Base-by-base conservation (phyloP, 2,113 vertebrate genomes). In the Cryptomyrus ogoouensis region DNA sequence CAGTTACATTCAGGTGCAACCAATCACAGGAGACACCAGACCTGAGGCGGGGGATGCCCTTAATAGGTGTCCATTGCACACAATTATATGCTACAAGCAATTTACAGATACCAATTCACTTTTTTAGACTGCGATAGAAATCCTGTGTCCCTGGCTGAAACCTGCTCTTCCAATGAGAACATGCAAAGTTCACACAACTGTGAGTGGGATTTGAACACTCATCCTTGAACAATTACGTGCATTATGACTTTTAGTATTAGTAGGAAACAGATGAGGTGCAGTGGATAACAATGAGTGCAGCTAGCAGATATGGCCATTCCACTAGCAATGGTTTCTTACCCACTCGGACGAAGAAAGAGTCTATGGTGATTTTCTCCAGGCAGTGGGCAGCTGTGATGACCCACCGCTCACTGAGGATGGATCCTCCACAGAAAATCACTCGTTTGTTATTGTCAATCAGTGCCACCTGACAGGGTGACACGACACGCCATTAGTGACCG, bases 311-410 rank as follows among this genome's bases (percentile, higher is more conserved):
- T 12, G 0, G 47, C 12, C 24, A n/a, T 5, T 44, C 5, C 50
- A 7, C 9, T 52, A 85, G 24, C 24, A 49, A 21, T 27, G 0
- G 19, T 39, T 3, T 89, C 90, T 87, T 91, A 96, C 96, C 96
- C 5, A 90, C 83, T 95, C 96, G 92, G 84, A 96, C n/a, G 47
- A 98, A 96, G 0, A 96, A 95, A 0, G 8, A 77, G 31, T 90
- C 31, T 0, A 91, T 12, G 0, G 90, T 89, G 0, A 3, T 4
- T 0, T 93, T 86, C 0, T 52, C 31, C 89, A 96, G 95, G 91
- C 98, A 99, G 88, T 99, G 98, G 0, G 98, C 98, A 0, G 98
- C 98, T 0, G 97, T 99, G 93, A 99, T 94, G 1, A 99, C 88
- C 98, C 98, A 99, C 5, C 94, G 92, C 56, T 97, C 94, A 17